Conservation (phyloP, 1,140 invertebrate genomes). For the Calephelis nemesis region DNA sequence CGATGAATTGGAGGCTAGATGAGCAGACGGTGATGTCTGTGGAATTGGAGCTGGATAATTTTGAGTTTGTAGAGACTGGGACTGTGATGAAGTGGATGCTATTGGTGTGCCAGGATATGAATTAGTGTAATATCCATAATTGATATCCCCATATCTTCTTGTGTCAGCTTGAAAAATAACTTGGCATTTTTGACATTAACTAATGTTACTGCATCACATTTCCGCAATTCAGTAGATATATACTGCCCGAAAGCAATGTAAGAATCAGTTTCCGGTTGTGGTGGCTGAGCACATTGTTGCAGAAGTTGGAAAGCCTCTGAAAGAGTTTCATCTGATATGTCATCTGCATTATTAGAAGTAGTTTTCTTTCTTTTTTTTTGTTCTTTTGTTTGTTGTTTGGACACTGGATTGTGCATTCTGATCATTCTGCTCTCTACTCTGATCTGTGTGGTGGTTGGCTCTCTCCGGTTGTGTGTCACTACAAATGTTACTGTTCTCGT, state of each 20-base stretch:
- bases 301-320: constrained; percentile 26
- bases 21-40: constrained; percentile 28
- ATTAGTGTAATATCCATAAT: constrained; percentile 25
- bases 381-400: constrained; percentile 13
- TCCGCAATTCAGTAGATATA: constrained; percentile 28
- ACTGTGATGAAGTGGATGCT: constrained; percentile 16
- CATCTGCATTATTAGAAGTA: constrained; percentile 18
- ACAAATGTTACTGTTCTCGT: constrained; percentile 1
- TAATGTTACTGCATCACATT: constrained; percentile 33
- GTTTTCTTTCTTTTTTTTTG: constrained; percentile 25
- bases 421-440: constrained; percentile 18
- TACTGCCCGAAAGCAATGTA: constrained; percentile 20
- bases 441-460: constrained; percentile 11
- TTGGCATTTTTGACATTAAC: neutral
- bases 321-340: constrained; percentile 25
- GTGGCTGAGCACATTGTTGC: constrained; percentile 24
- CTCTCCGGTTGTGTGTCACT: constrained; percentile 18
- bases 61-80: neutral
- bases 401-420: no score
- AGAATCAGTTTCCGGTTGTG: constrained; percentile 22
- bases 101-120: constrained; percentile 19
- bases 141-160: constrained; percentile 23
- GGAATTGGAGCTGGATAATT: neutral
- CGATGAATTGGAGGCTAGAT: constrained; percentile 31
- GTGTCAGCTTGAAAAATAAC: no score